phyloP scores from a whole-genome alignment of 1,140 invertebrate genomes.

The Drosophila nannoptera region DNA sequence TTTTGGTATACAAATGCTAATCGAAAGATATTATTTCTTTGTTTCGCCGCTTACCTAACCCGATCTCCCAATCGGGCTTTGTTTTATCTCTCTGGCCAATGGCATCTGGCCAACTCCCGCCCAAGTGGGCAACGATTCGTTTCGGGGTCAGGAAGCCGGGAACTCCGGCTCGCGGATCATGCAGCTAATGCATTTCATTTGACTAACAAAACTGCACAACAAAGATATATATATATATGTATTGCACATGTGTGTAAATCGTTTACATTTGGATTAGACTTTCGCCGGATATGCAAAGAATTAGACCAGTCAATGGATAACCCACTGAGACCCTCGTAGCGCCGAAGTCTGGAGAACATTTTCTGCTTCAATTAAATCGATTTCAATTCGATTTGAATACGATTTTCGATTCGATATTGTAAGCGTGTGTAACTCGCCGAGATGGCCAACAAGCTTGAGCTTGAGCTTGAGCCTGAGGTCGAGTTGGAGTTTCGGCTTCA shows the following conservation, averaged over 20 bases:
- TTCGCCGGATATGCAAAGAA: neutral
- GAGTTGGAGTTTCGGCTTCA: too few relatives aligned
- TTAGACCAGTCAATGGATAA: neutral
- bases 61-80: too few relatives aligned
- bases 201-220: conserved; percentile 16
- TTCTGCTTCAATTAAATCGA: neutral
- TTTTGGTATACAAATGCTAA: too few relatives aligned
- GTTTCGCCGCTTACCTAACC: too few relatives aligned
- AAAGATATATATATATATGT: neutral
- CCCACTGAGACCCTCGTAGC: neutral
- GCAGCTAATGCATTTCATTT: conserved; percentile 22
- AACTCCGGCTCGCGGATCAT: neutral
- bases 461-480: neutral
- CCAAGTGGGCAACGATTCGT: conserved; percentile 3
- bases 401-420: neutral
- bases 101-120: neutral
- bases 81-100: too few relatives aligned
- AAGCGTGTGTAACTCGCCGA: neutral
- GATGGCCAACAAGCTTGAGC: neutral
- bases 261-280: neutral
- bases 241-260: neutral
- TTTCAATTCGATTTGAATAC: conserved; percentile 6
- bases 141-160: neutral
- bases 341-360: neutral
- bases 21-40: too few relatives aligned